Conservation (phyloP, 2,888 invertebrate species). For the Drymonia ruficornis region DNA sequence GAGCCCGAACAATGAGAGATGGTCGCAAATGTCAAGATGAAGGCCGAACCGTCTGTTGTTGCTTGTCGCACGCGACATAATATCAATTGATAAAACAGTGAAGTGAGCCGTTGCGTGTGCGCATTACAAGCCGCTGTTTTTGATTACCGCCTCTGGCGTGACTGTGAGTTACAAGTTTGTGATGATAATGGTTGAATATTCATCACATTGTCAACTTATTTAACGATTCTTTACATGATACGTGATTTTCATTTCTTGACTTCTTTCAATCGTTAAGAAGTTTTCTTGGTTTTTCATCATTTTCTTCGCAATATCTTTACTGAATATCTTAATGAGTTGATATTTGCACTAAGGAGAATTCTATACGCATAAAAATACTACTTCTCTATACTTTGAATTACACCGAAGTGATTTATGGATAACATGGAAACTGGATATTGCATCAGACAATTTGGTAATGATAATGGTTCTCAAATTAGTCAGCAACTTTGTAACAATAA, state of each 20-base stretch:
- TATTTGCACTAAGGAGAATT: too few relatives aligned
- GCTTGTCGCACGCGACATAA: constrained; percentile 4
- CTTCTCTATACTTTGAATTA: too few relatives aligned
- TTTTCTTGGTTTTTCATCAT: too few relatives aligned
- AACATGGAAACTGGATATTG: too few relatives aligned
- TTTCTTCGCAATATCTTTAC: too few relatives aligned
- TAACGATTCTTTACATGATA: not conserved
- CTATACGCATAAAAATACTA: too few relatives aligned
- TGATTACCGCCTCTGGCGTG: not conserved
- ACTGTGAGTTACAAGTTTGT: not conserved
- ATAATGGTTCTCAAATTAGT: not conserved
- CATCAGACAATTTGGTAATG: too few relatives aligned
- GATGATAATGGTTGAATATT: not conserved
- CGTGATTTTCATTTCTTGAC: too few relatives aligned
- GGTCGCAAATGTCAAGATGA: constrained; percentile 6
- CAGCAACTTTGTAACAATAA: not conserved
- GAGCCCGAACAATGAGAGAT: constrained; percentile 7
- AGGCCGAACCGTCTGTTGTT: constrained; percentile 5
- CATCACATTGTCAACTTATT: not conserved
- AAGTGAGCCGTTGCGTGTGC: constrained; percentile 17
- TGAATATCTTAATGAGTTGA: too few relatives aligned
- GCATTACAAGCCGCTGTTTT: constrained; percentile 10
- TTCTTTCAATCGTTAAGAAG: too few relatives aligned
- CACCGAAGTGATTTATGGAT: too few relatives aligned
- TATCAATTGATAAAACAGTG: constrained; percentile 23